Evolutionary conservation across 2,888 invertebrate genomes (phyloP).

Genomic region (Cryptosula pallasiana): DNA sequence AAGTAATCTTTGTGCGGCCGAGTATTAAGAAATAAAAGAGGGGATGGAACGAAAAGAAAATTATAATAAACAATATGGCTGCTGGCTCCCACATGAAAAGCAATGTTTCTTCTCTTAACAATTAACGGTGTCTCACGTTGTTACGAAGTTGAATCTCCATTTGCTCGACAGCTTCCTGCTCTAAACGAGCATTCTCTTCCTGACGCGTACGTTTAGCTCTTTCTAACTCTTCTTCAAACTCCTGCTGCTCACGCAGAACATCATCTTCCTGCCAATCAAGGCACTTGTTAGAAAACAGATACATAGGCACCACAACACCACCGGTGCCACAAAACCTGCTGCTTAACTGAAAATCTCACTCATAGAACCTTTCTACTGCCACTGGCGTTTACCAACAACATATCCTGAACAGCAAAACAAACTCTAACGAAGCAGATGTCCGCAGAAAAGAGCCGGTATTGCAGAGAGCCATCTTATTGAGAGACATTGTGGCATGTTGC

Average conservation of each 20-base stretch:
- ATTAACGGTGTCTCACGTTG: conserved; percentile 17
- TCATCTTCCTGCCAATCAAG: conserved; percentile 40
- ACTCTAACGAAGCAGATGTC: background rate
- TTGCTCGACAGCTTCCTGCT: conserved; percentile 12
- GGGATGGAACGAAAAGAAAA: background rate
- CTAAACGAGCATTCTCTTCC: background rate
- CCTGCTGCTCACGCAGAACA: conserved; percentile 40
- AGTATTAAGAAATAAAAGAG: background rate
- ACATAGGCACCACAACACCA: too few relatives aligned
- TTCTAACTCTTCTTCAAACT: conserved; percentile 44
- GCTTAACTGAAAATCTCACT: background rate
- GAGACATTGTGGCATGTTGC: too few relatives aligned
- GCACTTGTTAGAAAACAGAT: background rate
- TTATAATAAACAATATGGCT: background rate
- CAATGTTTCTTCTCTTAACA: too few relatives aligned
- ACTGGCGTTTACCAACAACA: too few relatives aligned
- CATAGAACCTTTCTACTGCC: too few relatives aligned
- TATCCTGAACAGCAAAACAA: background rate
- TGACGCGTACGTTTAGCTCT: background rate
- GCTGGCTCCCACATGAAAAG: too few relatives aligned
- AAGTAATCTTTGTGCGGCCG: background rate
- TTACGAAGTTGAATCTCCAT: conserved; percentile 22
- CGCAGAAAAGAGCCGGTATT: too few relatives aligned
- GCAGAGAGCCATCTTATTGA: too few relatives aligned
- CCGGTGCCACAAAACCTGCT: background rate